Conservation (phyloP, 1,140 invertebrate genomes). For the Antheraea pernyi region DNA sequence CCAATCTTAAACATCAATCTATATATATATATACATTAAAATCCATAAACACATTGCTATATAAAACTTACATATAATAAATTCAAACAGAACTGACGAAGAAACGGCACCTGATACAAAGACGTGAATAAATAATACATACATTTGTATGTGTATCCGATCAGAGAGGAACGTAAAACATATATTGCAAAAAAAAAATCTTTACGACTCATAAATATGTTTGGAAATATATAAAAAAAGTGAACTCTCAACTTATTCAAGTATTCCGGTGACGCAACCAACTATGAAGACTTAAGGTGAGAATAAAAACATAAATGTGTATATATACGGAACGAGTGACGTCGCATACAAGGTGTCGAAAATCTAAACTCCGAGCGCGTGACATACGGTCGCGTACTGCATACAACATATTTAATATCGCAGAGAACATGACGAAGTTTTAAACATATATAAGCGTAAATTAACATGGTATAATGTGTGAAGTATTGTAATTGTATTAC, state of each 20-base stretch:
- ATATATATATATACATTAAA: background rate
- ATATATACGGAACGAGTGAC: constrained; percentile 4
- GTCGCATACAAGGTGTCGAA: constrained; percentile 9
- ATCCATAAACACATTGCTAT: background rate
- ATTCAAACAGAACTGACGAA: constrained; percentile 14
- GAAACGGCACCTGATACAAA: background rate
- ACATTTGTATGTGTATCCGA: background rate
- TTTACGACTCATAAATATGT: constrained; percentile 14
- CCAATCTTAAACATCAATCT: background rate
- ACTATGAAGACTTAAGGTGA: constrained; percentile 23
- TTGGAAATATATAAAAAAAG: constrained; percentile 16
- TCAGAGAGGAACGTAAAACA: background rate
- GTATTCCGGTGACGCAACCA: constrained; percentile 22
- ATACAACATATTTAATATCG: background rate
- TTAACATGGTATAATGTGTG: no score
- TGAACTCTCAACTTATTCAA: constrained; percentile 11
- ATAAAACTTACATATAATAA: background rate
- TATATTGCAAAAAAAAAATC: background rate
- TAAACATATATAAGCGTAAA: no score
- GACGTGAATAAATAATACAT: background rate
- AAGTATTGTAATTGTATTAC: no score
- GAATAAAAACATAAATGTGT: constrained; percentile 29
- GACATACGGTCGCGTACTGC: background rate
- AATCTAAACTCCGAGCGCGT: background rate
- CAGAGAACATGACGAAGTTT: no score